These are phyloP conservation scores for Rhynchopsitta pachyrhyncha DNA, from an alignment of 2,113 vertebrate genomes.

Conservation along the genomic window DNA sequence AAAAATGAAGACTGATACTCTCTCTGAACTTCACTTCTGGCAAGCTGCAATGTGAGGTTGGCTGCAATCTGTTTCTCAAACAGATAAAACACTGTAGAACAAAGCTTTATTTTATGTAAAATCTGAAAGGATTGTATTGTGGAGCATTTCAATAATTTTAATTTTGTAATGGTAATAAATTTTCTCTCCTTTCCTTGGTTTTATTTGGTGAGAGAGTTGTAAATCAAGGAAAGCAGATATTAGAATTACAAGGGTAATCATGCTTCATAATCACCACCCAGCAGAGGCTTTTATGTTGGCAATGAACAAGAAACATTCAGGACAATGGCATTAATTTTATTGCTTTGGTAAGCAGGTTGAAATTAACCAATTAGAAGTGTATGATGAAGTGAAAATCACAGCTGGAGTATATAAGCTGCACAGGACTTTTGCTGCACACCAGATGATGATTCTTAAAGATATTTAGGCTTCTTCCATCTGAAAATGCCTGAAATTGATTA, in stretches of 20 bases:
- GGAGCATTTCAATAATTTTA: neutral
- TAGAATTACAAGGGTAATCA: neutral
- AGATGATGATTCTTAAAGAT: neutral
- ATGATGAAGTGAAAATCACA: neutral
- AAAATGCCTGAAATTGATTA: neutral
- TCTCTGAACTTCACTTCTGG: neutral
- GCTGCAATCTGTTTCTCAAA: neutral
- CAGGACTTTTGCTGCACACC: neutral
- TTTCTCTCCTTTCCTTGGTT: neutral
- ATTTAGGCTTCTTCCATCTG: neutral
- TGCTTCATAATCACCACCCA: neutral
- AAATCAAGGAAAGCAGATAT: neutral
- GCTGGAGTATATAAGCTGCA: neutral
- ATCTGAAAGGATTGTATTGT: neutral
- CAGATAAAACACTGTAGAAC: neutral
- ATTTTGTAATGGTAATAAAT: neutral
- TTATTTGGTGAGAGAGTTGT: neutral
- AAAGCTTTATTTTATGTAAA: neutral
- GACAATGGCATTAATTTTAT: neutral
- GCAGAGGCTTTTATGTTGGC: neutral
- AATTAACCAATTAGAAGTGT: neutral
- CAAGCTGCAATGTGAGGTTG: neutral
- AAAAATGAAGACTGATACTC: neutral
- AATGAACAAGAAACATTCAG: neutral
- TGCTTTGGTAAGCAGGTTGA: neutral